Conservation (phyloP, 2,888 invertebrate genomes). For the Drosophila robusta region DNA sequence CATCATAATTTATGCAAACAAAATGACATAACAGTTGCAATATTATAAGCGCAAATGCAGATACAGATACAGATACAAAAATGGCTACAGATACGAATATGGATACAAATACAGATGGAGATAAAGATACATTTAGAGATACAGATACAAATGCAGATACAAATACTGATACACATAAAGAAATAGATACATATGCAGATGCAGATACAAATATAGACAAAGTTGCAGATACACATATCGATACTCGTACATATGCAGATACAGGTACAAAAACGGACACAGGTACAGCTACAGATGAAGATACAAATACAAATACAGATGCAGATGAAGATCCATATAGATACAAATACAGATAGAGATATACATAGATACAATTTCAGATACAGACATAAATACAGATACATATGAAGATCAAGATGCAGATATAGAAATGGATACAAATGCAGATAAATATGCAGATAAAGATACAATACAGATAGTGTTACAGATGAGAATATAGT, state of each 20-base stretch:
- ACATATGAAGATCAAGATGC: background rate
- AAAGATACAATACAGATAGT: background rate
- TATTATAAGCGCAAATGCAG: slow-evolving; percentile 41
- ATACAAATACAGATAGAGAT: background rate
- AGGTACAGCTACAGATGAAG: background rate
- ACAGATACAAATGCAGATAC: background rate
- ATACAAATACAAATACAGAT: background rate
- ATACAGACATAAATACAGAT: background rate
- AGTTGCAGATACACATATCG: background rate
- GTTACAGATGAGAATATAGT: background rate
- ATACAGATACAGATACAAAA: background rate
- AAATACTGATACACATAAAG: background rate
- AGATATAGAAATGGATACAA: background rate
- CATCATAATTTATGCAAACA: slow-evolving; percentile 67
- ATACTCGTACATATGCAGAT: background rate
- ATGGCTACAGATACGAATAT: background rate
- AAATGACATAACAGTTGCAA: slow-evolving; percentile 68
- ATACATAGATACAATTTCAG: background rate
- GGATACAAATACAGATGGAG: background rate
- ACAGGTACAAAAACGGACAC: background rate
- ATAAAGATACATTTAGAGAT: background rate
- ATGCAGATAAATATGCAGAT: background rate
- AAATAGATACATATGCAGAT: background rate
- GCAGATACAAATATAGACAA: background rate
- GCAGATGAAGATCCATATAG: background rate